These are phyloP conservation scores for Mactromeris polynyma DNA, from an alignment of 2,888 invertebrate genomes.

Conservation along the genomic window DNA sequence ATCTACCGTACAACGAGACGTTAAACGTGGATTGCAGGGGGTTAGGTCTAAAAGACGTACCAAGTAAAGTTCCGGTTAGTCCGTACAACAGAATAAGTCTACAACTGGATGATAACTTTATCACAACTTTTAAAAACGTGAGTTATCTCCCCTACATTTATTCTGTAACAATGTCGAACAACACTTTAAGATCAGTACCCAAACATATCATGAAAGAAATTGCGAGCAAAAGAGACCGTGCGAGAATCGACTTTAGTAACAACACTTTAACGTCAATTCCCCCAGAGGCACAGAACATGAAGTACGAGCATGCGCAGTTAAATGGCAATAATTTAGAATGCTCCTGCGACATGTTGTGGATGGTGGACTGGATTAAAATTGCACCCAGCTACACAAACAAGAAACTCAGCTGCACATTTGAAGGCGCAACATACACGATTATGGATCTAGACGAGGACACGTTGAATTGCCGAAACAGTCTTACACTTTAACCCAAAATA, in stretches of 20 bases:
- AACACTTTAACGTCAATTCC: slow-evolving; percentile 64
- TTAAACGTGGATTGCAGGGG: slow-evolving; percentile 60
- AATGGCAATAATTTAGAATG: slow-evolving; percentile 60
- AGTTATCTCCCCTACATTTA: slow-evolving; percentile 45
- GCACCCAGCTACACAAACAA: slow-evolving; percentile 53
- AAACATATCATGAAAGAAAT: slow-evolving; percentile 50
- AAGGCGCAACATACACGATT: slow-evolving; percentile 54
- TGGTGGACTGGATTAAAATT: slow-evolving; percentile 69
- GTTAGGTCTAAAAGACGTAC: slow-evolving; percentile 47
- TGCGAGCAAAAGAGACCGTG: slow-evolving; percentile 29
- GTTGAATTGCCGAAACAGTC: slow-evolving; percentile 65
- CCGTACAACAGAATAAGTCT: slow-evolving; percentile 50
- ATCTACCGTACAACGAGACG: slow-evolving; percentile 56
- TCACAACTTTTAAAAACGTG: slow-evolving; percentile 46
- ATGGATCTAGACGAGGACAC: slow-evolving; percentile 56
- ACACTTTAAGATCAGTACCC: slow-evolving; percentile 46
- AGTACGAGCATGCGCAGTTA: slow-evolving; percentile 45
- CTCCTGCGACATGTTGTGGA: slow-evolving; percentile 67
- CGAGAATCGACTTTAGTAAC: slow-evolving; percentile 53
- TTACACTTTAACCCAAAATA: too few relatives aligned
- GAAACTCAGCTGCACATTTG: slow-evolving; percentile 56
- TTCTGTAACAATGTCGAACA: slow-evolving; percentile 50
- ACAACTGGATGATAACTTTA: slow-evolving; percentile 58
- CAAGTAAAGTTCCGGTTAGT: slow-evolving; percentile 39
- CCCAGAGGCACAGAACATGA: slow-evolving; percentile 56